A percentile compares a stretch with the other conserved stretches of the same genome.
Evolutionary conservation across 2,113 vertebrate species (phyloP).

Genomic region (Nesogale talazaci): DNA sequence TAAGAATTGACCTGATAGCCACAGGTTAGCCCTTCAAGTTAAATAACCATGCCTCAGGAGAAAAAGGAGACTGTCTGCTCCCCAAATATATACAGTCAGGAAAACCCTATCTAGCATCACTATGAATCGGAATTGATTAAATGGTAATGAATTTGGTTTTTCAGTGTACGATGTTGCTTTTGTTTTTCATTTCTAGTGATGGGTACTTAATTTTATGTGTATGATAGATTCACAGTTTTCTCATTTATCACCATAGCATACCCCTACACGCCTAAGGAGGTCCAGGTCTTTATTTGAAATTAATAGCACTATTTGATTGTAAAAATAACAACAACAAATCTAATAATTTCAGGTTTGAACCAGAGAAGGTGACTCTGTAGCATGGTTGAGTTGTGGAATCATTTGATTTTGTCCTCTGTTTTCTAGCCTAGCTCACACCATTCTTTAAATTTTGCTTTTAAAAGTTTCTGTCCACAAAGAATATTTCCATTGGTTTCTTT

Average conservation of each 20-base stretch:
- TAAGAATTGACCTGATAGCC: too few relatives aligned
- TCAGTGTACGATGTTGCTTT: too few relatives aligned
- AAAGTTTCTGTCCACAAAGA: neutral
- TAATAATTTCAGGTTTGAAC: neutral
- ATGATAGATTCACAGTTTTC: neutral
- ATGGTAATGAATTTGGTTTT: too few relatives aligned
- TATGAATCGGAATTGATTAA: too few relatives aligned
- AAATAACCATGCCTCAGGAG: too few relatives aligned
- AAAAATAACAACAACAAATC: neutral
- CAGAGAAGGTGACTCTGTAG: neutral
- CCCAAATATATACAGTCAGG: too few relatives aligned
- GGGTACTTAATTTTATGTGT: neutral
- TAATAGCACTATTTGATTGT: neutral
- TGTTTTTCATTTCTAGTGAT: neutral
- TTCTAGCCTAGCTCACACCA: too few relatives aligned
- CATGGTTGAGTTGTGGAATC: rapidly evolving
- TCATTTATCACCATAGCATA: neutral
- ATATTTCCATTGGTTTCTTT: neutral
- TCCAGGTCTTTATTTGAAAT: neutral
- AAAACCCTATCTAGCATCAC: too few relatives aligned
- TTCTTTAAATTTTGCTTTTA: neutral
- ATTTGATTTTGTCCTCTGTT: too few relatives aligned
- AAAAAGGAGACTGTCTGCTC: too few relatives aligned
- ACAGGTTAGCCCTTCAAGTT: too few relatives aligned
- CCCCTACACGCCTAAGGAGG: neutral